These are phyloP conservation scores for Pyrrhosoma nymphula DNA, from an alignment of 2,888 invertebrate species.

Conservation along the genomic window DNA sequence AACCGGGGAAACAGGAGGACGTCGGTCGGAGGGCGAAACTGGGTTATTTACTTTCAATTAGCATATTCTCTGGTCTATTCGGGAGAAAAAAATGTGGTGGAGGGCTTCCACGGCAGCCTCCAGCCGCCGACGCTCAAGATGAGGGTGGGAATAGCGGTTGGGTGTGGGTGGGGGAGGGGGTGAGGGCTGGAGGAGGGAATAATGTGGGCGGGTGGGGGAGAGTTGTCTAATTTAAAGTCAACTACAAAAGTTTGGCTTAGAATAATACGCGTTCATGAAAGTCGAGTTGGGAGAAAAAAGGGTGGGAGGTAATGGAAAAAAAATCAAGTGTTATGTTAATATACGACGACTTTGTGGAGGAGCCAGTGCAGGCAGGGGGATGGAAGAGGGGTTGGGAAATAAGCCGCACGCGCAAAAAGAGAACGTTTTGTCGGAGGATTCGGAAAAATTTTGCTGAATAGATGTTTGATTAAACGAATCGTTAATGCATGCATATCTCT, in stretches of 20 bases:
- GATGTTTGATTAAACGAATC: slow-evolving; percentile 28
- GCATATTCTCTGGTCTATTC: slow-evolving; percentile 55
- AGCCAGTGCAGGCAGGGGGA: background rate
- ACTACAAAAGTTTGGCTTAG: slow-evolving; percentile 62
- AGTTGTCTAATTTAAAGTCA: slow-evolving; percentile 58
- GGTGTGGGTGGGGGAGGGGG: background rate
- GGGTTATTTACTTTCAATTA: slow-evolving; percentile 67
- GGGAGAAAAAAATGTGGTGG: background rate
- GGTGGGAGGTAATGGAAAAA: background rate
- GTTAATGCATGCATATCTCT: slow-evolving; percentile 19
- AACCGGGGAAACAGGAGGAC: slow-evolving; percentile 42
- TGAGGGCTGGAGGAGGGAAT: background rate
- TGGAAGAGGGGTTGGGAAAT: background rate
- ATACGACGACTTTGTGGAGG: background rate
- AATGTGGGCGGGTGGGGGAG: background rate
- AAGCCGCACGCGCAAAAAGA: background rate
- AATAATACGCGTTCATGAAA: slow-evolving; percentile 48
- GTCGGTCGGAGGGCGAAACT: slow-evolving; percentile 23
- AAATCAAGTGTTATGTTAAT: slow-evolving; percentile 22
- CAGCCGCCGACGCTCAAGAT: background rate
- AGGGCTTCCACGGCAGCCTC: background rate
- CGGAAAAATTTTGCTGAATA: background rate
- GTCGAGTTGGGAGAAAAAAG: slow-evolving; percentile 33
- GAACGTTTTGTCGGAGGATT: slow-evolving; percentile 2
- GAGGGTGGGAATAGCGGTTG: background rate